A percentile compares a stretch with the other conserved stretches of the same genome.
Conservation (phyloP, 2,113 vertebrate genomes). For the Cynocephalus volans region DNA sequence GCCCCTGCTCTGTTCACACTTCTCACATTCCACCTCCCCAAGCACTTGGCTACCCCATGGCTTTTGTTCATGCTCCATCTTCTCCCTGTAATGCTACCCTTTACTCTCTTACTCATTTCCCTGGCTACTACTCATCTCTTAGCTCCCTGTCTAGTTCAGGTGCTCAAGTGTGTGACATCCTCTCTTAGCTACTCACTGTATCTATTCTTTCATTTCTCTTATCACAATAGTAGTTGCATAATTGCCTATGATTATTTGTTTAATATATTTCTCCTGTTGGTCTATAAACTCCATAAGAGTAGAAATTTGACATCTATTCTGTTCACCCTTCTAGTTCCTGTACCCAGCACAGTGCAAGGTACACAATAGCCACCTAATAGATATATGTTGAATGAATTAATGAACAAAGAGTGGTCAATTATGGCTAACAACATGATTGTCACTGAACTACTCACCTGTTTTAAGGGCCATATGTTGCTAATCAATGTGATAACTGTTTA, state of each 20-base stretch:
- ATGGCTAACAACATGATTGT: neutral
- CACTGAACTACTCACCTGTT: neutral
- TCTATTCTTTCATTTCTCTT: neutral
- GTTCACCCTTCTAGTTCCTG: neutral
- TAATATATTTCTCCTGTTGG: neutral
- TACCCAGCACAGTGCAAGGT: neutral
- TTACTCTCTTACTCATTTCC: neutral
- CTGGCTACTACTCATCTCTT: neutral
- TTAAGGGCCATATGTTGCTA: neutral
- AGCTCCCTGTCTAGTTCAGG: neutral
- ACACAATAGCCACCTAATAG: neutral
- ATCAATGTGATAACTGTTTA: neutral
- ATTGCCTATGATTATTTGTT: neutral
- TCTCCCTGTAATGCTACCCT: neutral
- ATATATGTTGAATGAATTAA: neutral
- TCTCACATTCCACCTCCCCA: neutral
- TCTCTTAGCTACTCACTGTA: neutral
- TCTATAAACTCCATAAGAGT: neutral
- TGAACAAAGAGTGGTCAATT: neutral
- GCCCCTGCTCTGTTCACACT: fast-evolving
- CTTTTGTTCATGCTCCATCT: neutral
- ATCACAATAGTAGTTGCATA: neutral
- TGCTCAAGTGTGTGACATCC: neutral
- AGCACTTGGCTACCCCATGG: no score
- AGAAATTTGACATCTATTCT: neutral